Percentiles rank a stretch among this genome's conserved stretches.
These are phyloP conservation scores for Tubulanus polymorphus DNA, from an alignment of 2,888 invertebrate genomes.

Conservation along the genomic window DNA sequence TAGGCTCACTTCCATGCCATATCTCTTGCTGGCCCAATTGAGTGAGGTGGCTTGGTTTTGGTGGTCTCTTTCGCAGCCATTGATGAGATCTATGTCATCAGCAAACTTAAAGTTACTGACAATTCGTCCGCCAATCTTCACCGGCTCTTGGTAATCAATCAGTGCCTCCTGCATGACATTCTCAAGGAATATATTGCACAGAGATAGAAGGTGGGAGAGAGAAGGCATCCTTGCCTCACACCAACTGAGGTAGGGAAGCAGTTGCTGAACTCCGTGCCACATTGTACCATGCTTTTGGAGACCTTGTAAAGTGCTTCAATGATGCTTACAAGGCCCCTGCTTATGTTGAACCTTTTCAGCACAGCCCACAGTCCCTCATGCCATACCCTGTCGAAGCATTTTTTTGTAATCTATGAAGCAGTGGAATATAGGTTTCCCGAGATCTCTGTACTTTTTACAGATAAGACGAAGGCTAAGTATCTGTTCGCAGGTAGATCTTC, in stretches of 20 bases:
- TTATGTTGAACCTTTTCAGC: no score
- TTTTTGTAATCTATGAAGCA: conserved; percentile 10
- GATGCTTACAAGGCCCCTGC: background rate
- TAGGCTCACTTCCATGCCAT: background rate
- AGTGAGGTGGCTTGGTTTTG: background rate
- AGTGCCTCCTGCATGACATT: background rate
- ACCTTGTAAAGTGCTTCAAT: background rate
- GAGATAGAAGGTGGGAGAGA: no score
- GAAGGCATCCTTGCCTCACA: background rate
- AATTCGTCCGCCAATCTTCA: background rate
- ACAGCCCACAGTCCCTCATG: conserved; percentile 9
- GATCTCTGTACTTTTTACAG: conserved; percentile 7
- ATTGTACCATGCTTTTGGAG: background rate
- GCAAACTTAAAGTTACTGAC: background rate
- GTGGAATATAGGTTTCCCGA: conserved; percentile 5
- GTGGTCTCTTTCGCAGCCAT: background rate
- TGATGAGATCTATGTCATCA: background rate
- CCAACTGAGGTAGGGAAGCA: background rate
- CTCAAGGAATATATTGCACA: background rate
- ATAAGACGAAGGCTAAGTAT: conserved; percentile 11
- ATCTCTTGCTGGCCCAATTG: background rate
- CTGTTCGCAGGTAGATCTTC: conserved; percentile 11
- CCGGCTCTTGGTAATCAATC: background rate
- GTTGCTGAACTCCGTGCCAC: background rate
- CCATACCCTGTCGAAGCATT: conserved; percentile 14